Evolutionary conservation across 2,888 invertebrate species (phyloP).

Genomic region (Philereme vetulata): DNA sequence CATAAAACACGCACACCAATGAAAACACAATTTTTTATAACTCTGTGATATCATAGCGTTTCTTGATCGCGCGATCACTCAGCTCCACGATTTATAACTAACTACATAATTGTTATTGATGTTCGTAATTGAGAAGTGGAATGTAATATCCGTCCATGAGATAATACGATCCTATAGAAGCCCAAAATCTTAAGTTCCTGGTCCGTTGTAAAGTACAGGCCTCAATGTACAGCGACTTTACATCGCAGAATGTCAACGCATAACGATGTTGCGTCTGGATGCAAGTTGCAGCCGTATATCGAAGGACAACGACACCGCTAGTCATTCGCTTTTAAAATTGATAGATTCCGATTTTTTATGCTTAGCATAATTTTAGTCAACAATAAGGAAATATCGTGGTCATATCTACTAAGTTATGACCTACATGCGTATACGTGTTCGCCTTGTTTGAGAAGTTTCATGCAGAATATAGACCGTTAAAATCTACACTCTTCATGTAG

Average conservation of each 20-base stretch:
- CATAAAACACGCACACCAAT: slow-evolving; percentile 27
- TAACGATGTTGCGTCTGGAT: background rate
- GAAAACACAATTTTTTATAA: slow-evolving; percentile 30
- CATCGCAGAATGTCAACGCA: slow-evolving; percentile 9
- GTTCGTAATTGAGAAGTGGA: slow-evolving; percentile 36
- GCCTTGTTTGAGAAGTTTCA: slow-evolving; percentile 39
- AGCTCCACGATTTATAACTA: slow-evolving; percentile 13
- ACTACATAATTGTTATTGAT: slow-evolving; percentile 15
- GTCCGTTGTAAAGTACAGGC: slow-evolving; percentile 6
- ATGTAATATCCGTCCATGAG: slow-evolving; percentile 72
- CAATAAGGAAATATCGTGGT: slow-evolving; percentile 44
- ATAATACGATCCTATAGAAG: slow-evolving; percentile 44
- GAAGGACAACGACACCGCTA: slow-evolving; percentile 30
- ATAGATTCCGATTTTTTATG: slow-evolving; percentile 35
- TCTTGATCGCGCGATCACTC: slow-evolving; percentile 10
- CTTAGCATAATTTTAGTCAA: slow-evolving; percentile 41
- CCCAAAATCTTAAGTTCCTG: slow-evolving; percentile 30
- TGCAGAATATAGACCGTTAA: slow-evolving; percentile 20
- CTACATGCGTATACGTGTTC: slow-evolving; percentile 51
- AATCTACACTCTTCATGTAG: background rate
- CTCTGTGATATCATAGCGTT: slow-evolving; percentile 4
- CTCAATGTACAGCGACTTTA: slow-evolving; percentile 16
- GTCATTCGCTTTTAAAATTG: slow-evolving; percentile 46
- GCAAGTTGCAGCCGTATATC: background rate
- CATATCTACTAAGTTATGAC: slow-evolving; percentile 40